Evolutionary conservation across 2,888 invertebrate species (phyloP).

Genomic region (Drosophila rubida): DNA sequence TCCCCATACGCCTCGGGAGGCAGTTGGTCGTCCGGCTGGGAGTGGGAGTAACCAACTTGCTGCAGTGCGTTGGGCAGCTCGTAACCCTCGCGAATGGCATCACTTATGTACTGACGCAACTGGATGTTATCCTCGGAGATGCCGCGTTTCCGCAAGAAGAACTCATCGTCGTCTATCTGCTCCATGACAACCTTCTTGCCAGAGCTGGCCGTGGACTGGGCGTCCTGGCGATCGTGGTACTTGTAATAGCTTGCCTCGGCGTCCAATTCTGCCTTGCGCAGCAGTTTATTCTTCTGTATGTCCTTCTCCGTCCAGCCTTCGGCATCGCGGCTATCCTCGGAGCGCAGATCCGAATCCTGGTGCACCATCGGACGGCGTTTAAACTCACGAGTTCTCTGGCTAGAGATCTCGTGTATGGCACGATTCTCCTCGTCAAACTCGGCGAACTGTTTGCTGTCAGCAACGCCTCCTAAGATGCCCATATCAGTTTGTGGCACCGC

Average conservation of each 20-base stretch:
- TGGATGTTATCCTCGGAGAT: constrained; percentile 92
- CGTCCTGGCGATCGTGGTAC: constrained; percentile 84
- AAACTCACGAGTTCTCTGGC: constrained; percentile 83
- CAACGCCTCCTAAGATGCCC: constrained; percentile 81
- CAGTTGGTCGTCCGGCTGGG: constrained; percentile 23
- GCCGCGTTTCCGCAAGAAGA: constrained; percentile 92
- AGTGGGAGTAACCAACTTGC: constrained; percentile 86
- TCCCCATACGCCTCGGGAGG: constrained; percentile 77
- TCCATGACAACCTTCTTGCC: constrained; percentile 90
- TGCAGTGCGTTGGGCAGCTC: constrained; percentile 88
- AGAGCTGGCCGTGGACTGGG: constrained; percentile 88
- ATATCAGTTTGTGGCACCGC: constrained; percentile 79
- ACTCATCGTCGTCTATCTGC: constrained; percentile 94
- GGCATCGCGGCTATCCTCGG: constrained; percentile 84
- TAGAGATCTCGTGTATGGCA: constrained; percentile 86
- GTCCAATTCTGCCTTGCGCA: constrained; percentile 82
- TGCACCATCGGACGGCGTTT: constrained; percentile 84
- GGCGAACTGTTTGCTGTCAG: constrained; percentile 87
- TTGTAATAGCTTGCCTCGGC: constrained; percentile 82
- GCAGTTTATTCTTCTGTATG: constrained; percentile 82
- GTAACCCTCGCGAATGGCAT: constrained; percentile 92
- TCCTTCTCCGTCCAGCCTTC: constrained; percentile 85
- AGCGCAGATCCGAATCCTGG: constrained; percentile 84
- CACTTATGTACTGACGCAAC: constrained; percentile 90
- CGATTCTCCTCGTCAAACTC: constrained; percentile 87